These are phyloP conservation scores for Drosophila hawaiiensis DNA, from an alignment of 2,888 invertebrate species.

Conservation along the genomic window DNA sequence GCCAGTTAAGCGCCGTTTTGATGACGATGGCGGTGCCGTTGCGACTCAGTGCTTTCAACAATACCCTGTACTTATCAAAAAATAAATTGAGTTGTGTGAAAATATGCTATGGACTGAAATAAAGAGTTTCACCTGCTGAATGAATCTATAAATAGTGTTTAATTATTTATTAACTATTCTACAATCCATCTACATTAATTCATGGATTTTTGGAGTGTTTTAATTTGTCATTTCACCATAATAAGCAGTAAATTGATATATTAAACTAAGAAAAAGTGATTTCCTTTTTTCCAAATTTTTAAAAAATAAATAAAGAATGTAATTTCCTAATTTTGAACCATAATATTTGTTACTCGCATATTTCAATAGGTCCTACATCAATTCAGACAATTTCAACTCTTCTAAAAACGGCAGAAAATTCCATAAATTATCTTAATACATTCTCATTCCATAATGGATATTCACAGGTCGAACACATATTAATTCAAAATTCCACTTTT, in stretches of 20 bases:
- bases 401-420: not conserved
- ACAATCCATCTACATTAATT: not conserved
- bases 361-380: not conserved
- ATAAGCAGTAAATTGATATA: too few relatives aligned
- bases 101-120: not conserved
- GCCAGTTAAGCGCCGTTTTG: conserved; percentile 38
- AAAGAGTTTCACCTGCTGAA: too few relatives aligned
- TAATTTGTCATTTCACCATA: not conserved
- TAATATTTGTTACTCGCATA: not conserved
- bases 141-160: not conserved
- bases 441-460: not conserved
- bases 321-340: too few relatives aligned
- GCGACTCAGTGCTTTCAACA: conserved; percentile 38
- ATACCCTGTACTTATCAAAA: conserved; percentile 15
- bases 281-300: not conserved
- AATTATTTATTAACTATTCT: not conserved
- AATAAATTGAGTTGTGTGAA: not conserved
- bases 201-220: not conserved
- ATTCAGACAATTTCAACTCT: too few relatives aligned
- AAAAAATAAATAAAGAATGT: not conserved
- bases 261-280: not conserved
- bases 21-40: conserved; percentile 28
- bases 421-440: not conserved
- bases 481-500: not conserved
- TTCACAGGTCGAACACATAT: not conserved